Evolutionary conservation across 2,113 vertebrate genomes (phyloP), one percentile per base, ranked within the genome.

Genomic region (Ictalurus punctatus): DNA sequence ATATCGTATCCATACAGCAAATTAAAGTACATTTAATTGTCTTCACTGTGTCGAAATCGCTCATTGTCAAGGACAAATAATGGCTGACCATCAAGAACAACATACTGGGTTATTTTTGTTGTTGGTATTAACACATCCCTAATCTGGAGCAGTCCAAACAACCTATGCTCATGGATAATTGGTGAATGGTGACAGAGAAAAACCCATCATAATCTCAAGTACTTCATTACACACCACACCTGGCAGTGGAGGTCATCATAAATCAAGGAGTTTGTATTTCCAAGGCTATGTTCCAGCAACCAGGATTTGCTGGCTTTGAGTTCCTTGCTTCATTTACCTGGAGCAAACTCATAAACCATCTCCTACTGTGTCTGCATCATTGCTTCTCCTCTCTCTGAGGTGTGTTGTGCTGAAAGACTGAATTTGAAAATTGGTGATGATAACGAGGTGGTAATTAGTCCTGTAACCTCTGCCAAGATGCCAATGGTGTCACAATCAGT

Each of bases 401-500:
- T 81, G 58, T 81, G 44, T 16, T 81, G 40, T 69, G 30, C 63
- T 56, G 30, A 56, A 19, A 54, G 40, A 52, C 59, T 48, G 86
- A 71, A 25, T 82, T n/a, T 71, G 52, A 56, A 81, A 56, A 19
- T 81, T 58, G 27, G 27, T 81, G 52, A 58, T 58, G 79, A 73
- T 87, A 52, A 87, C 3, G 30, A 44, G 27, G 10, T 86, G 54
- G 25, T 85, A 80, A 61, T 63, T 48, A 65, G 40, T 56, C 86
- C 63, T 80, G 40, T 44, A 87, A 82, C 48, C 7, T 23, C 86
- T 56, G 78, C 48, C 30, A 30, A 37, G 65, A 82, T 69, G 48
- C 40, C 73, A 44, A 30, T 44, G 79, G 59, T 30, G 40, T 91
- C 40, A 21, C 59, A 74, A 54, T 65, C 67, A 52, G 86, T 87